Percentiles rank a stretch among this genome's conserved stretches.
phyloP scores from a whole-genome alignment of 2,888 invertebrate species.

The Lycocerus yunnanus region DNA sequence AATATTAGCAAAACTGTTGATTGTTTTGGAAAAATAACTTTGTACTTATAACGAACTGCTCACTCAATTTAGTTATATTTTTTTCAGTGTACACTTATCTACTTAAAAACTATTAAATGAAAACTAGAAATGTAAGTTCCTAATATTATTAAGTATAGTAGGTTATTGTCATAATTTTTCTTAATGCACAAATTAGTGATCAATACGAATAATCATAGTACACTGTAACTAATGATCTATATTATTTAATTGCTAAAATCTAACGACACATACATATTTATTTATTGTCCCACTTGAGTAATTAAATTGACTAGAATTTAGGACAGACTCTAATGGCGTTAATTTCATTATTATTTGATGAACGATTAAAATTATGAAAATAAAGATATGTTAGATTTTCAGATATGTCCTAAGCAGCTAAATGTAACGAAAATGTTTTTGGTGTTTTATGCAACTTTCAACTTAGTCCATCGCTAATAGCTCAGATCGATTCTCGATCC shows the following conservation, averaged over 20 bases:
- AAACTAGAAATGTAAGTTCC: neutral
- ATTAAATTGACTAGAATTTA: conserved; percentile 37
- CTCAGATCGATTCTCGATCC: neutral
- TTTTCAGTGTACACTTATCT: neutral
- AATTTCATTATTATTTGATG: neutral
- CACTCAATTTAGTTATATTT: neutral
- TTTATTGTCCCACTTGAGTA: conserved; percentile 34
- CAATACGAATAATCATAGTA: neutral
- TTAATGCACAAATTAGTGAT: conserved; percentile 11
- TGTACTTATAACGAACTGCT: neutral
- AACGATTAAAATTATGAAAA: neutral
- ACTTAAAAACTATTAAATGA: neutral
- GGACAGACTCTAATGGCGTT: conserved; percentile 36
- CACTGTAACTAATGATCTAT: conserved; percentile 15
- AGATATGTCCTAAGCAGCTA: neutral
- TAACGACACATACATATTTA: conserved; percentile 19
- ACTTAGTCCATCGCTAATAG: neutral
- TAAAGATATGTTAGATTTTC: conserved; percentile 16
- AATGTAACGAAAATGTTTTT: neutral
- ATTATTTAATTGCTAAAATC: conserved; percentile 10
- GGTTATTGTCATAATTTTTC: conserved; percentile 10
- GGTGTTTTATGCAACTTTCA: neutral
- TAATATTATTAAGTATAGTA: neutral
- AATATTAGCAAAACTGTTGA: too few species aligned
- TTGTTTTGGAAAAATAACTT: neutral